phyloP scores from a whole-genome alignment of 2,113 vertebrate species.

The Platysteira castanea region DNA sequence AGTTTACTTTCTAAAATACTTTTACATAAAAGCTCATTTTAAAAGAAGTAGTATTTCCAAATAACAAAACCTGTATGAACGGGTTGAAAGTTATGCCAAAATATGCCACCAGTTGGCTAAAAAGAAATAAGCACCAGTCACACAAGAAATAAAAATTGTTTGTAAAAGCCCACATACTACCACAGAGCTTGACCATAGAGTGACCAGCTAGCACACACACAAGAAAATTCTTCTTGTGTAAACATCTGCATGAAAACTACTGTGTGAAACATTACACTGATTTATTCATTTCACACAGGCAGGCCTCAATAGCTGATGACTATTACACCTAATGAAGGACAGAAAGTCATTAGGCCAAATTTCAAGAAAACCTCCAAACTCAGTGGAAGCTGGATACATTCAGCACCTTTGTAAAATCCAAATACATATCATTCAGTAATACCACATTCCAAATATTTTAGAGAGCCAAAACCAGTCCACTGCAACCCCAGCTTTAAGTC shows the following conservation, averaged over 20 bases:
- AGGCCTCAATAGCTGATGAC: background rate
- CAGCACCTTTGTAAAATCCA: background rate
- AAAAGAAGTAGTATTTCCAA: background rate
- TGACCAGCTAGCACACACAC: background rate
- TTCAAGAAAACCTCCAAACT: background rate
- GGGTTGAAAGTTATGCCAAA: background rate
- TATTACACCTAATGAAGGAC: background rate
- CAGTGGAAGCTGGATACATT: background rate
- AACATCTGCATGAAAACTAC: background rate
- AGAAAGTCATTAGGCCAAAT: background rate
- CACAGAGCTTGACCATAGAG: background rate
- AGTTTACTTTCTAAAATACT: background rate
- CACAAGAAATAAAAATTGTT: background rate
- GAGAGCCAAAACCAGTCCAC: background rate
- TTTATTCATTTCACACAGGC: background rate
- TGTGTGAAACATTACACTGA: background rate
- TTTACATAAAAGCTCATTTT: background rate
- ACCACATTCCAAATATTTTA: background rate
- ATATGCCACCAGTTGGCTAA: background rate
- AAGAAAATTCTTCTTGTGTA: background rate
- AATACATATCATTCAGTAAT: background rate
- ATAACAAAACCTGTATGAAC: background rate
- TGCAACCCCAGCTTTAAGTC: background rate
- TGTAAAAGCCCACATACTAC: background rate
- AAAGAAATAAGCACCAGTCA: background rate